These are phyloP conservation scores for Azorinus chamasolen DNA, from an alignment of 2,888 invertebrate species.

Conservation along the genomic window DNA sequence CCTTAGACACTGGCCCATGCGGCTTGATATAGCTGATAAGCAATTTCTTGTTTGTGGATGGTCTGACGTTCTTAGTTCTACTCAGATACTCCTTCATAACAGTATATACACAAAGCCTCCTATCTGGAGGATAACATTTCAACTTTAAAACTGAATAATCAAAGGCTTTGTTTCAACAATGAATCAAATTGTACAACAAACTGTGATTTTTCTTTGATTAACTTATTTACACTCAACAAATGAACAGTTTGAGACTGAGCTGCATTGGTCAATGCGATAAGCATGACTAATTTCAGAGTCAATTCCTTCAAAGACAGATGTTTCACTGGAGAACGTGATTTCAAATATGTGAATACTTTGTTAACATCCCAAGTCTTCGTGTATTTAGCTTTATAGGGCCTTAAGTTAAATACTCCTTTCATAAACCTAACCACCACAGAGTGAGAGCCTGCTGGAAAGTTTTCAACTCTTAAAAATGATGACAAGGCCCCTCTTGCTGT, in stretches of 20 bases:
- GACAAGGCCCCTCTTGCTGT: constrained; percentile 51
- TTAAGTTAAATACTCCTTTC: constrained; percentile 33
- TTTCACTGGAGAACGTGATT: constrained; percentile 23
- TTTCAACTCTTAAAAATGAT: constrained; percentile 23
- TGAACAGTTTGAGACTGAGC: constrained; percentile 34
- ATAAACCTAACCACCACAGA: constrained; percentile 39
- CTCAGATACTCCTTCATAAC: constrained; percentile 17
- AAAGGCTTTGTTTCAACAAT: constrained; percentile 50
- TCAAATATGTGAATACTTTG: constrained; percentile 27
- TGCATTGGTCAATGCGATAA: constrained; percentile 39
- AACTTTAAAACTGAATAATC: constrained; percentile 13
- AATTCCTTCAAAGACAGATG: constrained; percentile 31
- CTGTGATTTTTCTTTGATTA: constrained; percentile 14
- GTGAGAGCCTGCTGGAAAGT: constrained; percentile 21
- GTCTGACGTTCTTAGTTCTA: constrained; percentile 9
- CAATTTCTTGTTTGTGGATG: background rate
- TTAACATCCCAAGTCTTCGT: constrained; percentile 34
- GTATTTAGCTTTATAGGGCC: constrained; percentile 34
- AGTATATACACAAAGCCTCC: too few relatives aligned
- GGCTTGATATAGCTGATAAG: constrained; percentile 5
- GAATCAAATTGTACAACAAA: constrained; percentile 28
- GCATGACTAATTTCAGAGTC: constrained; percentile 49
- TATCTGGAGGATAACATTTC: constrained; percentile 21
- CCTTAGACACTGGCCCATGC: constrained; percentile 12
- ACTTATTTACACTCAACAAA: constrained; percentile 25